Evolutionary conservation across 2,888 invertebrate genomes (phyloP), one percentile per base, ranked within the genome.

Genomic region (Bhutanitis thaidina): DNA sequence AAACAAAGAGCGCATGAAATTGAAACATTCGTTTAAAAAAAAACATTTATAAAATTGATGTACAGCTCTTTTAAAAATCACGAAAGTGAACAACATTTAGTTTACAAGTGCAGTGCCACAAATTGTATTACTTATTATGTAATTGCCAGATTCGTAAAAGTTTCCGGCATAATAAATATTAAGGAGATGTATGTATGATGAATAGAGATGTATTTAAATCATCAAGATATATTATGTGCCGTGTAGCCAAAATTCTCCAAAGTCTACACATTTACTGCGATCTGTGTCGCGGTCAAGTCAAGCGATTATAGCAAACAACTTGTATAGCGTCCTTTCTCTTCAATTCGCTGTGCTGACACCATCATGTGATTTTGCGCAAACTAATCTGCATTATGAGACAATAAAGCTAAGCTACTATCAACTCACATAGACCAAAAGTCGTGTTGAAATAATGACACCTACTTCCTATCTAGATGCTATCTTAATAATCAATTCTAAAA

Each of bases 291-390:
- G 20, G 20, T 20, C 20, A 20, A 20, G 12, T 34, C 13, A 13
- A 34, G 12, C n/a, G 34, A 12, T 1, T 12, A 34, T n/a, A 37
- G 27, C 14, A 9, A 27, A 43, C 15, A 13, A 29, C 43, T 32
- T 34, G 15, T 9, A 15, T 39, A 4, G 16, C 40, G 27, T 46
- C 51, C 51, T 46, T 46, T 52, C 52, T 51, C 36, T 20, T 20
- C 32, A 13, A n/a, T 9, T 20, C 35, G 13, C 34, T 27, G 10
- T n/a, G 9, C 32, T 37, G 43, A 27, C 48, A 49, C 52, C 46
- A 41, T 61, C 60, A 59, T 58, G 59, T 59, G 59, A 40, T 10
- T 58, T 67, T 60, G 50, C 56, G 61, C 52, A 61, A 67, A 54
- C 38, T 47, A 43, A 52, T 47, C 47, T 47, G 38, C 52, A 52